Evolutionary conservation across 2,888 invertebrate species (phyloP).

Genomic region (Folsomia candida): DNA sequence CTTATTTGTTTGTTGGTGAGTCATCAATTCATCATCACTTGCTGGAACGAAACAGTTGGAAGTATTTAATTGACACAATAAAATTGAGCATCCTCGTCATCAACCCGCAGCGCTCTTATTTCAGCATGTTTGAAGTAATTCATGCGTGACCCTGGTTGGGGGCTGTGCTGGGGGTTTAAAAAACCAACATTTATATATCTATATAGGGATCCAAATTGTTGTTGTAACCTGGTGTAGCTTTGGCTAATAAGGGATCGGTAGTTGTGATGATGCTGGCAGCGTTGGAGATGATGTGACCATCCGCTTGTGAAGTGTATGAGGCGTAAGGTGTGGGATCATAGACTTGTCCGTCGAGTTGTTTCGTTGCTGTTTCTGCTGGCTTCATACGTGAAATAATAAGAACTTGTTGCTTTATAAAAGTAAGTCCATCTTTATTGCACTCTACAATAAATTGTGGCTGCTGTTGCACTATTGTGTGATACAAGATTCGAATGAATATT

Average conservation of each 20-base stretch:
- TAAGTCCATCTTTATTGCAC: neutral
- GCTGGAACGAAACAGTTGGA: neutral
- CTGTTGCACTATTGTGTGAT: neutral
- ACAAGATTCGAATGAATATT: neutral
- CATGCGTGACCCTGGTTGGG: neutral
- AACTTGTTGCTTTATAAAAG: neutral
- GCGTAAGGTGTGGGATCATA: neutral
- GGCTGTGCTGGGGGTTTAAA: neutral
- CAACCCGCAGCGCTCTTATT: neutral
- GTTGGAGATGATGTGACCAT: constrained; percentile 19
- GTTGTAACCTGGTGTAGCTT: no score
- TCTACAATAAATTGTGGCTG: neutral
- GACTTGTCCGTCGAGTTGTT: neutral
- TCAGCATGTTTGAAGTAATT: neutral
- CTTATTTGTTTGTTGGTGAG: neutral
- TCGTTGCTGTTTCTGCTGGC: neutral
- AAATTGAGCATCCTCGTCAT: neutral
- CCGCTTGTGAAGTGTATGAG: no score
- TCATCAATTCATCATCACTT: neutral
- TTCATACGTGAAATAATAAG: neutral
- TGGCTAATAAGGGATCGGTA: no score
- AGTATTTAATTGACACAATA: neutral
- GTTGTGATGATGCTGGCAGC: neutral
- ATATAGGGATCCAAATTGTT: neutral
- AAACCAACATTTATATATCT: neutral